Percentiles rank a stretch among this genome's conserved stretches.
Conservation (phyloP, 2,113 vertebrate genomes). For the Centrocercus urophasianus region DNA sequence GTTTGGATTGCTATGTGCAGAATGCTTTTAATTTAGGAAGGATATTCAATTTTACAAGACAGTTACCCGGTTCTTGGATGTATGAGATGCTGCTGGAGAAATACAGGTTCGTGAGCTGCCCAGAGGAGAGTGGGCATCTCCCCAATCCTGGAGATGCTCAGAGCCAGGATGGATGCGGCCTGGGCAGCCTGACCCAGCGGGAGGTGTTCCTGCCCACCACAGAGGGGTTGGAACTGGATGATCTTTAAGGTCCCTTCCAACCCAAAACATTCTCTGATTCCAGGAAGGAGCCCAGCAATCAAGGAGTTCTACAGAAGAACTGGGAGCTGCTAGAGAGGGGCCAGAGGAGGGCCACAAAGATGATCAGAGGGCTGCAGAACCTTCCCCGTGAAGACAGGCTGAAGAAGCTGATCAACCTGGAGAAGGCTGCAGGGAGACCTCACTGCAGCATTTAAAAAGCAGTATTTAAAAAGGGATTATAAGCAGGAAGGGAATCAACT, state of each 20-base stretch:
- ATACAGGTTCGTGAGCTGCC: background rate
- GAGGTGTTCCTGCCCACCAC: too few relatives aligned
- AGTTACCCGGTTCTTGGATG: accelerated
- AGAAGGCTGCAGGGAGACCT: too few relatives aligned
- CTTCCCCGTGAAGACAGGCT: too few relatives aligned
- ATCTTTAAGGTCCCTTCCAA: background rate
- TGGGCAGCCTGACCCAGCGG: background rate
- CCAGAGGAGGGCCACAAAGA: too few relatives aligned
- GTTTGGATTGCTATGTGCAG: background rate
- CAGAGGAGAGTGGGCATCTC: background rate
- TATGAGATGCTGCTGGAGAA: background rate
- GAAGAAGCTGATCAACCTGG: too few relatives aligned
- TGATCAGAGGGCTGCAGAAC: too few relatives aligned
- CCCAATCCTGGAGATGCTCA: background rate
- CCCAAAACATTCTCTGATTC: background rate
- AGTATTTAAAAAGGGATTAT: too few relatives aligned
- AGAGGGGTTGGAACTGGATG: background rate
- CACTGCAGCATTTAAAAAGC: too few relatives aligned
- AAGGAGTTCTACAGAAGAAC: accelerated
- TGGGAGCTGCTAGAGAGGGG: too few relatives aligned
- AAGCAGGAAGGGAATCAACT: too few relatives aligned
- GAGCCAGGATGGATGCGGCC: background rate
- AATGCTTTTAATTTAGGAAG: background rate
- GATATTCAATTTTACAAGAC: background rate
- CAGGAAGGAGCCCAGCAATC: background rate